Evolutionary conservation across 2,113 vertebrate genomes (phyloP).

Genomic region (Periophthalmodon schlosseri): DNA sequence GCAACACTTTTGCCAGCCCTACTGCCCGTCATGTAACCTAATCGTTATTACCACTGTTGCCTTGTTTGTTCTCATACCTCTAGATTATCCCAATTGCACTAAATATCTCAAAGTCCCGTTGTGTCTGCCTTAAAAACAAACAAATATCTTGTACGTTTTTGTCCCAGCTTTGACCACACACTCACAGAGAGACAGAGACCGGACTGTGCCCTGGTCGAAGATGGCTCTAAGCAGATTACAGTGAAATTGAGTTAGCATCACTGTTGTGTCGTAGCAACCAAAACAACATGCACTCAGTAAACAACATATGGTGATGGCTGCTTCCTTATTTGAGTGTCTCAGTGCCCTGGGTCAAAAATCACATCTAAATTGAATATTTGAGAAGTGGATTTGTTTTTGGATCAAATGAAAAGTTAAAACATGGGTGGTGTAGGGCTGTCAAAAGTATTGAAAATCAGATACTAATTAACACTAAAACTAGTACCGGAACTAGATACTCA

Average conservation of each 20-base stretch:
- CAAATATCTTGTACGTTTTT: not conserved
- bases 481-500: too few species aligned
- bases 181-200: slow-evolving; percentile 16
- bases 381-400: not conserved
- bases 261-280: slow-evolving; percentile 58
- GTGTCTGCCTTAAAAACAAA: not conserved
- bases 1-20: too few species aligned
- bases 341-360: too few species aligned
- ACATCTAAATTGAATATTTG: not conserved
- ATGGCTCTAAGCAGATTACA: slow-evolving; percentile 59
- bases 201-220: slow-evolving; percentile 40
- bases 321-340: not conserved
- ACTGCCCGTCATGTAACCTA: too few species aligned
- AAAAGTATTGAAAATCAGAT: too few species aligned
- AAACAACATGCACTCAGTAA: slow-evolving; percentile 51
- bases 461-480: too few species aligned
- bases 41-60: not conserved
- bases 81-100: not conserved
- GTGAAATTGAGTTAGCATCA: slow-evolving; percentile 57
- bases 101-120: not conserved
- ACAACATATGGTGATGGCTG: slow-evolving; percentile 18
- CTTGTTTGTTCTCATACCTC: not conserved
- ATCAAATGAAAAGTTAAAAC: not conserved
- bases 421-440: too few species aligned
- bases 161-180: too few species aligned